Evolutionary conservation across 2,888 invertebrate species (phyloP).

Genomic region (Automeris io): DNA sequence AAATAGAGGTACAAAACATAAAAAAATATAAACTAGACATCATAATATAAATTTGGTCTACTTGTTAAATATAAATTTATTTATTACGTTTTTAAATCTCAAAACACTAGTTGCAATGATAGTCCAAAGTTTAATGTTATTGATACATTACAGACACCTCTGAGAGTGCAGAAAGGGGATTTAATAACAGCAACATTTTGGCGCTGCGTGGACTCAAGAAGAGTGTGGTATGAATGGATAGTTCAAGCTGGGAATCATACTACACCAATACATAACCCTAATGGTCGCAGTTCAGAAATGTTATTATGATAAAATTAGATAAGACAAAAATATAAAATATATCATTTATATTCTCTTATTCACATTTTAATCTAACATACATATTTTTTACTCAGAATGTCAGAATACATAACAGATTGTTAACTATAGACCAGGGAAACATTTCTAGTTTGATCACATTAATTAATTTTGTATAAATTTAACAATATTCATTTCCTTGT

Average conservation of each 20-base stretch:
- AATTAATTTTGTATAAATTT: constrained; percentile 53
- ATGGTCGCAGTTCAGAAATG: constrained; percentile 67
- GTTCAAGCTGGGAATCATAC: constrained; percentile 51
- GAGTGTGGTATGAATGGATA: constrained; percentile 98
- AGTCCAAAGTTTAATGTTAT: no score
- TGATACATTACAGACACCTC: constrained; percentile 78
- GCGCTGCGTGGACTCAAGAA: constrained; percentile 86
- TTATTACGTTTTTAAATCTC: no score
- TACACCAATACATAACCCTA: constrained; percentile 53
- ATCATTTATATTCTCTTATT: constrained; percentile 2
- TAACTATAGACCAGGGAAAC: background rate
- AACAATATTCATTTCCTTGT: constrained; percentile 87
- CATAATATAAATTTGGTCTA: no score
- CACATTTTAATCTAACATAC: constrained; percentile 9
- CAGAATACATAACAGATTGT: no score
- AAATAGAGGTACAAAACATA: no score
- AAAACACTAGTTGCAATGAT: no score
- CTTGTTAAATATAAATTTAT: no score
- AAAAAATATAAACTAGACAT: no score
- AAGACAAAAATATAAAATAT: constrained; percentile 4
- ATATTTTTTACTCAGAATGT: background rate
- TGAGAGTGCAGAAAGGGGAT: constrained; percentile 83
- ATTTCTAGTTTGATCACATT: background rate
- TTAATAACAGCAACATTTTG: constrained; percentile 89
- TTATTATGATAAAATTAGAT: constrained; percentile 42